A percentile compares a stretch with the other conserved stretches of the same genome.
Evolutionary conservation across 2,797 vertebrate species (phyloP).

Genomic region (Dipus sagitta): DNA sequence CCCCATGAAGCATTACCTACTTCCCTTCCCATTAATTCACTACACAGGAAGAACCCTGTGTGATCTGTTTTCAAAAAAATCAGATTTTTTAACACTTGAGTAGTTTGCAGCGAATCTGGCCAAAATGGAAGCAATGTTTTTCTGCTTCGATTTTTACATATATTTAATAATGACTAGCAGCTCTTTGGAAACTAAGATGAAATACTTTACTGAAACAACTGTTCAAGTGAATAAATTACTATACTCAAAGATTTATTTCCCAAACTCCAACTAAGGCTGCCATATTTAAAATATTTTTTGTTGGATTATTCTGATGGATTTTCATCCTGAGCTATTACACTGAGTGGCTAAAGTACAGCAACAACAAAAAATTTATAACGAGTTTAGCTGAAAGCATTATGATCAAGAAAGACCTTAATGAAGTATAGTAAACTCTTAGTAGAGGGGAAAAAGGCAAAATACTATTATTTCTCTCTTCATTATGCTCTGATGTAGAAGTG

Average conservation of each 20-base stretch:
- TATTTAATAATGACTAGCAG: constrained; percentile 72
- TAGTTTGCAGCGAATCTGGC: constrained; percentile 31
- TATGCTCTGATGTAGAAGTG: not conserved
- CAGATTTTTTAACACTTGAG: constrained; percentile 22
- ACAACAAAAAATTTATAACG: constrained; percentile 51
- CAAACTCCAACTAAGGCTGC: constrained; percentile 74
- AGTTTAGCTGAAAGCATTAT: constrained; percentile 52
- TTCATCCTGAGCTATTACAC: constrained; percentile 55
- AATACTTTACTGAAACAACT: constrained; percentile 77
- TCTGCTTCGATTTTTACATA: constrained; percentile 72
- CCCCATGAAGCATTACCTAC: constrained; percentile 56
- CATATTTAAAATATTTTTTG: constrained; percentile 75
- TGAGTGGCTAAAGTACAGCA: constrained; percentile 63
- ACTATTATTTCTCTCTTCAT: constrained; percentile 28
- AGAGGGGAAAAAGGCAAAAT: constrained; percentile 22
- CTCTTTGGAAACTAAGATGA: constrained; percentile 77
- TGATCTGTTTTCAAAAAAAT: constrained; percentile 15
- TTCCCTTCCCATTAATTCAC: constrained; percentile 74
- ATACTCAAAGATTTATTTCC: constrained; percentile 78
- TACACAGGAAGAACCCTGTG: constrained; percentile 13
- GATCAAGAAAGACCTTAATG: constrained; percentile 36
- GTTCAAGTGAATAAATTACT: constrained; percentile 77
- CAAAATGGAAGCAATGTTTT: constrained; percentile 48
- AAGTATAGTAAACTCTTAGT: constrained; percentile 32
- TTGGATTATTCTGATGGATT: constrained; percentile 76